A percentile compares a stretch with the other conserved stretches of the same genome.
These are phyloP conservation scores for Drosophila flavopinicola DNA, from an alignment of 2,888 invertebrate species.

Conservation along the genomic window DNA sequence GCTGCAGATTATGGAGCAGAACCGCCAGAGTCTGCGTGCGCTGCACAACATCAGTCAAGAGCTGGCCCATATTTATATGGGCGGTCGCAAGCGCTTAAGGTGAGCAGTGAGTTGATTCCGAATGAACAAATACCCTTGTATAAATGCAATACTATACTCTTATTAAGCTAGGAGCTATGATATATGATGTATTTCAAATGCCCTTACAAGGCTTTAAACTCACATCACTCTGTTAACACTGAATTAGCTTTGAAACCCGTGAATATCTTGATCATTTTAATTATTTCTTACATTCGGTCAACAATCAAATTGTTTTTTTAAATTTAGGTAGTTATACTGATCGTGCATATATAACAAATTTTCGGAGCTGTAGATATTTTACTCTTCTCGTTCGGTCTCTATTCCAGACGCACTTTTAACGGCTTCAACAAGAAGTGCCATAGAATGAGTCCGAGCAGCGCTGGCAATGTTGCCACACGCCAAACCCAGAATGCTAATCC, in stretches of 20 bases:
- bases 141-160: too few species aligned
- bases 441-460: slow-evolving; percentile 60
- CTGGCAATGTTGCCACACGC: slow-evolving; percentile 33
- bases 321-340: too few species aligned
- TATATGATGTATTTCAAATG: too few species aligned
- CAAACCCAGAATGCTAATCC: slow-evolving; percentile 41
- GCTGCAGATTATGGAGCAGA: slow-evolving; percentile 75
- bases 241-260: too few species aligned
- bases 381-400: slow-evolving; percentile 1
- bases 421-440: slow-evolving; percentile 70
- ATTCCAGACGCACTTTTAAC: slow-evolving; percentile 61
- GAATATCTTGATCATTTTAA: too few species aligned
- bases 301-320: too few species aligned
- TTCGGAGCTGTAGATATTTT: neutral
- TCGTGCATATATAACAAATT: too few species aligned
- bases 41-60: slow-evolving; percentile 80
- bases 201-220: too few species aligned
- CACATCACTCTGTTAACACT: too few species aligned
- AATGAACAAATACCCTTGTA: too few species aligned
- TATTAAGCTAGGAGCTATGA: too few species aligned
- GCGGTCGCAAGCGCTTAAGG: slow-evolving; percentile 72
- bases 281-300: too few species aligned
- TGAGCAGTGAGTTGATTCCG: slow-evolving; percentile 20
- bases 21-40: slow-evolving; percentile 72
- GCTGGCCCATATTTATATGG: slow-evolving; percentile 79